A percentile compares a stretch with the other conserved stretches of the same genome.
Evolutionary conservation across 2,888 invertebrate species (phyloP).

Genomic region (Petrophora chlorosata): DNA sequence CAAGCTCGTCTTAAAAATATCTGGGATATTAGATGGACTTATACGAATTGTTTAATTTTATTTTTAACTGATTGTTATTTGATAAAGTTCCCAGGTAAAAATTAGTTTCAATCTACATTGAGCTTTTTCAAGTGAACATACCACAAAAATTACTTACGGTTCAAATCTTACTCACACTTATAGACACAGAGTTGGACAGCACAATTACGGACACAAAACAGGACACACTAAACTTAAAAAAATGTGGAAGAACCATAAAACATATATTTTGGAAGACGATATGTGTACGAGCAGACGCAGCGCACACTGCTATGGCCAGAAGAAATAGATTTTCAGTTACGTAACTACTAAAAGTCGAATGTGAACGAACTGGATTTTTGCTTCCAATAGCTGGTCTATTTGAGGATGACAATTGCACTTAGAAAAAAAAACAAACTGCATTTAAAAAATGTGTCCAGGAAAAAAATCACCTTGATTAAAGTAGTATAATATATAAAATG

Average conservation of each 20-base stretch:
- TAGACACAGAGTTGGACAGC: neutral
- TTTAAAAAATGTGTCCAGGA: neutral
- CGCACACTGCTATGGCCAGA: slow-evolving; percentile 9
- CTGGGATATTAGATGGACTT: too few species aligned
- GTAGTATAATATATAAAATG: too few species aligned
- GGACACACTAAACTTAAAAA: slow-evolving; percentile 9
- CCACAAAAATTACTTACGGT: too few species aligned
- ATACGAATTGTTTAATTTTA: too few species aligned
- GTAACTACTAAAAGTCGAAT: slow-evolving; percentile 32
- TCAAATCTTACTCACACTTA: too few species aligned
- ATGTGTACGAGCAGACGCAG: slow-evolving; percentile 21
- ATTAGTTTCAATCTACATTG: too few species aligned
- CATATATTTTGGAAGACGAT: slow-evolving; percentile 16
- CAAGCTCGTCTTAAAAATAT: too few species aligned
- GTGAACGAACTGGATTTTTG: slow-evolving; percentile 42
- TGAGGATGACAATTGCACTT: neutral
- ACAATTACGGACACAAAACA: slow-evolving; percentile 10
- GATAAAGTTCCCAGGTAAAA: too few species aligned
- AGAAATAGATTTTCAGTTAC: slow-evolving; percentile 37
- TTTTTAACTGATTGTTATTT: too few species aligned
- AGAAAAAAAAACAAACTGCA: neutral
- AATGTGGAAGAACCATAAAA: neutral
- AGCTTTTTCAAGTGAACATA: too few species aligned
- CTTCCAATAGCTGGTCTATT: slow-evolving; percentile 1
- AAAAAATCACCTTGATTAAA: too few species aligned